phyloP scores from a whole-genome alignment of 1,140 invertebrate genomes.

The Bombus waltoni region DNA sequence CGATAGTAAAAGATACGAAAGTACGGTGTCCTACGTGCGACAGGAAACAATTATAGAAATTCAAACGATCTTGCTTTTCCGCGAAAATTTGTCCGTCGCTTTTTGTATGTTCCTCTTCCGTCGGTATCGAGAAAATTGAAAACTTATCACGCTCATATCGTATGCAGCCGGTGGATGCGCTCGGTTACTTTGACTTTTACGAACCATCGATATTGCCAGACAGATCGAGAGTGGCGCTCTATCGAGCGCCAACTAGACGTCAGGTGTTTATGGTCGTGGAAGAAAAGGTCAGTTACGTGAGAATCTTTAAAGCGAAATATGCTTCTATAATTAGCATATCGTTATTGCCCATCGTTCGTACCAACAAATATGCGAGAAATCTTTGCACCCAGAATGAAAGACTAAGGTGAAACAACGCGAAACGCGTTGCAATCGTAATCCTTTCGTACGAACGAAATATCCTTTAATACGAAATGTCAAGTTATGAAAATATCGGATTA shows the following conservation, averaged over 20 bases:
- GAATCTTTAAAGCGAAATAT: neutral
- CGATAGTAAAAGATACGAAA: neutral
- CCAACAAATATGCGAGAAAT: neutral
- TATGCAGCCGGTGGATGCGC: constrained; percentile 28
- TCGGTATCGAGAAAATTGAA: constrained; percentile 30
- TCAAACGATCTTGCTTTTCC: neutral
- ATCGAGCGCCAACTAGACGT: neutral
- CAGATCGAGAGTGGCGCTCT: neutral
- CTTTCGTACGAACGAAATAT: neutral
- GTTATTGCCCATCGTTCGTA: constrained; percentile 13
- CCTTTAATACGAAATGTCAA: neutral
- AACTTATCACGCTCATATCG: constrained; percentile 44
- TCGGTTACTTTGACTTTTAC: constrained; percentile 44
- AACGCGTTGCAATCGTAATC: neutral
- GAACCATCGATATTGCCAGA: constrained; percentile 44
- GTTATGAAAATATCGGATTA: neutral
- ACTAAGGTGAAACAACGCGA: neutral
- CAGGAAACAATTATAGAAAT: constrained; percentile 23
- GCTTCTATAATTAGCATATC: constrained; percentile 36
- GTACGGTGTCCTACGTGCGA: neutral
- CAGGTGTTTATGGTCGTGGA: constrained; percentile 16
- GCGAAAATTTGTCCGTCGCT: neutral
- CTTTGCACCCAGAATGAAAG: neutral
- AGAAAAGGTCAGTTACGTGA: constrained; percentile 34
- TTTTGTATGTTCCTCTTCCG: neutral